Evolutionary conservation across 2,888 invertebrate species (phyloP).

Genomic region (Caenorhabditis zanzibari): DNA sequence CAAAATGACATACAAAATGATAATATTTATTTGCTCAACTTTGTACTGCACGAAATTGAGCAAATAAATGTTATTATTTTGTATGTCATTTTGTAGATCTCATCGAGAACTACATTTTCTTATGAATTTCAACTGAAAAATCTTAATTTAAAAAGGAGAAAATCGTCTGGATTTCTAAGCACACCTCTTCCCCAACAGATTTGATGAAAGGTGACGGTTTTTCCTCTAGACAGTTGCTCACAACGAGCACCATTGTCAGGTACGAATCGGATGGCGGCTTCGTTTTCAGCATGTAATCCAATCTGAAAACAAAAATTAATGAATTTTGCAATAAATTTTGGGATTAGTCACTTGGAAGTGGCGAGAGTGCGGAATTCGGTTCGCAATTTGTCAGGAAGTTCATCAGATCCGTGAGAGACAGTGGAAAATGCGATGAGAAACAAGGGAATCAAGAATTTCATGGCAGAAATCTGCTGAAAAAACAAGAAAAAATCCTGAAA

Average conservation of each 20-base stretch:
- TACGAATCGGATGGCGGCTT: neutral
- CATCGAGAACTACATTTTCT: too few relatives aligned
- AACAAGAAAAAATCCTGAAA: neutral
- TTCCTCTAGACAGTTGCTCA: conserved; percentile 11
- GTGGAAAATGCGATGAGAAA: neutral
- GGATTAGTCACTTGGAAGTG: conserved; percentile 9
- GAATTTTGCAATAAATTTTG: neutral
- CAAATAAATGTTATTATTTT: too few relatives aligned
- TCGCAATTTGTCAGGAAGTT: neutral
- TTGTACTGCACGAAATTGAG: too few relatives aligned
- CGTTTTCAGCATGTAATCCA: conserved; percentile 20
- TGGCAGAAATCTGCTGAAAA: conserved; percentile 1
- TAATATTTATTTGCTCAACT: neutral
- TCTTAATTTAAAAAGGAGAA: too few relatives aligned
- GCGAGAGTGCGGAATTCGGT: conserved; percentile 10
- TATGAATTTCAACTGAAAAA: too few relatives aligned
- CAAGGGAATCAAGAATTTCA: conserved; percentile 10
- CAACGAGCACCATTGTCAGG: conserved; percentile 90
- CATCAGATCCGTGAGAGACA: neutral
- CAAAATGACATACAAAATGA: neutral
- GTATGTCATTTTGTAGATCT: too few relatives aligned
- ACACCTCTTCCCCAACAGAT: neutral
- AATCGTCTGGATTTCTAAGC: too few relatives aligned
- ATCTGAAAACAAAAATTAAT: conserved; percentile 17
- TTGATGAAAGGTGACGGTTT: neutral